These are phyloP conservation scores for Mastigias papua DNA, from an alignment of 30 jellyfish, hydroid and myxozoan genomes.

Conservation along the genomic window DNA sequence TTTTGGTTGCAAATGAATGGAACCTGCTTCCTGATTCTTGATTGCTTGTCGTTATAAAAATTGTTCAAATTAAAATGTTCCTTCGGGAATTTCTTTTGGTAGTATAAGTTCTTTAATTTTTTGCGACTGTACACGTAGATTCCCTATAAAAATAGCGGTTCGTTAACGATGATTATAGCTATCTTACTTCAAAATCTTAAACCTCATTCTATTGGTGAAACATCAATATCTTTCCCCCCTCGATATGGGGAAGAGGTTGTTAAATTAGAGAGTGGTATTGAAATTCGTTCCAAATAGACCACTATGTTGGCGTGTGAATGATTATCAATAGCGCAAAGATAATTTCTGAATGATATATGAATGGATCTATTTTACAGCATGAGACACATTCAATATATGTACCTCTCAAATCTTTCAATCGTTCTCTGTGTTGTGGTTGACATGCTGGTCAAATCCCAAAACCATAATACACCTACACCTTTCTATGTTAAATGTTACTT, in stretches of 20 bases:
- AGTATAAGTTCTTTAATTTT: background rate
- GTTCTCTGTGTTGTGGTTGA: conserved; percentile 3
- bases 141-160: background rate
- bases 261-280: no score
- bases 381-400: background rate
- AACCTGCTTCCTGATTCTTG: background rate
- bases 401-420: background rate
- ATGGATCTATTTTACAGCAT: background rate
- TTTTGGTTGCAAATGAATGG: background rate
- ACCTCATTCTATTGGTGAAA: no score
- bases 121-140: background rate
- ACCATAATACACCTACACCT: background rate
- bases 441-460: background rate
- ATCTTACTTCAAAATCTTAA: no score
- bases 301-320: no score
- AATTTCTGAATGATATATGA: background rate
- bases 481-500: background rate
- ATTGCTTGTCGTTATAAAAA: background rate
- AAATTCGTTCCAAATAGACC: no score
- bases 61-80: background rate
- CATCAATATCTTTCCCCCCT: no score
- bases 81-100: background rate
- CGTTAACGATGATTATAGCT: no score
- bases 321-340: no score
- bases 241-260: no score